These are phyloP conservation scores for Andrena fulva DNA, from an alignment of 2,888 invertebrate species.

Conservation along the genomic window DNA sequence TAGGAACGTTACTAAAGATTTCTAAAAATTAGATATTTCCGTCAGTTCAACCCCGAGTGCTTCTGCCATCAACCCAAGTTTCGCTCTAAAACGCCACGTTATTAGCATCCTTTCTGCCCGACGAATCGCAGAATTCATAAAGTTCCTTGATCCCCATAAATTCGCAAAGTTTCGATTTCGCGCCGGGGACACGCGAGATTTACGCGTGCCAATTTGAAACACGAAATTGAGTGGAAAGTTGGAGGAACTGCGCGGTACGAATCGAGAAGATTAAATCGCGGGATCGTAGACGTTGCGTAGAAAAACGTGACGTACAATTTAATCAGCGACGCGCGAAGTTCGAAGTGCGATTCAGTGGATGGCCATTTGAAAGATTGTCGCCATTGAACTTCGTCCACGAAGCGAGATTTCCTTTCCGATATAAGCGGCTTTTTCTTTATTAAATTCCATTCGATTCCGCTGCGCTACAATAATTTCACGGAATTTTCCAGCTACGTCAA, in stretches of 20 bases:
- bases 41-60: too few species aligned
- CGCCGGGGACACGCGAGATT: slow-evolving; percentile 5
- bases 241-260: not conserved
- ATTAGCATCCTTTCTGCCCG: too few species aligned
- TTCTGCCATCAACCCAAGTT: too few species aligned
- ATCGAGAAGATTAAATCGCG: not conserved
- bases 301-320: slow-evolving; percentile 36
- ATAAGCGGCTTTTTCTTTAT: slow-evolving; percentile 26
- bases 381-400: slow-evolving; percentile 14
- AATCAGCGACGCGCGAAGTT: slow-evolving; percentile 41
- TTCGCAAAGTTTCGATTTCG: not conserved
- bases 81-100: too few species aligned
- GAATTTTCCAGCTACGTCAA: not conserved
- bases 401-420: slow-evolving; percentile 5
- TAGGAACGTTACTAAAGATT: too few species aligned
- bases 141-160: not conserved
- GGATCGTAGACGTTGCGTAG: not conserved
- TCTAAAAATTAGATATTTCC: too few species aligned
- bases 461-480: not conserved
- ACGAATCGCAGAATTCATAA: not conserved
- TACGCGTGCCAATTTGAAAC: slow-evolving; percentile 10
- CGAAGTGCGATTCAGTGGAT: not conserved
- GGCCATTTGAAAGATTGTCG: slow-evolving; percentile 30
- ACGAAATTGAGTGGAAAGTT: not conserved
- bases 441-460: slow-evolving; percentile 25